Percentiles rank a stretch among this genome's conserved stretches.
phyloP scores from a whole-genome alignment of 2,888 invertebrate species.

The Clostera curtula region DNA sequence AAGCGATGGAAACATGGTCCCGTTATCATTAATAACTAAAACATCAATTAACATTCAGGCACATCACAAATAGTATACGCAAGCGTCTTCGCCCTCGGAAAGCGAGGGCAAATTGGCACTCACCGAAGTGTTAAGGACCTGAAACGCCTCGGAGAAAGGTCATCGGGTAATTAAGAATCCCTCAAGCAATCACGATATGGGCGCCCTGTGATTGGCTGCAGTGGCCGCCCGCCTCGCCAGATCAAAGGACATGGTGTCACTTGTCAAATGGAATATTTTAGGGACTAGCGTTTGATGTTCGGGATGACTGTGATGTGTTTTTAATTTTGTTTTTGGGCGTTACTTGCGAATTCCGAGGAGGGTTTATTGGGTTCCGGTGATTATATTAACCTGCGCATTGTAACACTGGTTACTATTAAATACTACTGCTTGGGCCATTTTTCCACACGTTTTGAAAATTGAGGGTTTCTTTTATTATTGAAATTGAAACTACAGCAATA shows the following conservation, averaged over 20 bases:
- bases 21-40: constrained; percentile 20
- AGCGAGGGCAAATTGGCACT: constrained; percentile 49
- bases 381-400: no score
- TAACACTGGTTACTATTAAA: no score
- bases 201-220: constrained; percentile 59
- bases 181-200: constrained; percentile 63
- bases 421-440: no score
- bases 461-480: no score
- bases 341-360: no score
- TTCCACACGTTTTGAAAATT: no score
- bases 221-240: constrained; percentile 35
- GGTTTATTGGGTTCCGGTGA: no score
- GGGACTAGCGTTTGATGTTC: constrained; percentile 44
- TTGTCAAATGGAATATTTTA: constrained; percentile 68
- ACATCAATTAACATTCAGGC: constrained; percentile 24
- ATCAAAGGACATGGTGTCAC: constrained; percentile 58
- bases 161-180: constrained; percentile 68
- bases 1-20: constrained; percentile 6
- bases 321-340: constrained; percentile 31
- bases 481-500: no score
- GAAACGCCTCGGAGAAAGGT: constrained; percentile 59
- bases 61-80: constrained; percentile 21
- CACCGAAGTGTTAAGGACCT: constrained; percentile 51
- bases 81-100: constrained; percentile 23
- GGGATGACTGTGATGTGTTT: constrained; percentile 31